Evolutionary conservation across 2,113 vertebrate species (phyloP), one percentile per base, ranked within the genome.

Genomic region (Taurulus bubalis): DNA sequence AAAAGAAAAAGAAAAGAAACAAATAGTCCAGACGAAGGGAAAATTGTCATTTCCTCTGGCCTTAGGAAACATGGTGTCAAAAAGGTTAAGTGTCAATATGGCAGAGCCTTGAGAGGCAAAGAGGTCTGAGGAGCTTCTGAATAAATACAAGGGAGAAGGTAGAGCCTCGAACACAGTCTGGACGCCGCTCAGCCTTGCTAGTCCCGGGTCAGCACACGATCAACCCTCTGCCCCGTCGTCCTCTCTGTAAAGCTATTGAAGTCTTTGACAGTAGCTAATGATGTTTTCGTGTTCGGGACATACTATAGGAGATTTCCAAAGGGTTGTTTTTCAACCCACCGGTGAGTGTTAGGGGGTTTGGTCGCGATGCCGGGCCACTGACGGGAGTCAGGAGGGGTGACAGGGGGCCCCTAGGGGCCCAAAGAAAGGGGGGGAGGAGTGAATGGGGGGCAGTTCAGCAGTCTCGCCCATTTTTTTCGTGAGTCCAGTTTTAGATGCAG

Each of bases 31-130:
- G 64, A 72, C 38, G 45, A 71, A 83, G 77, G 78, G 74, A 83
- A 83, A 82, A 90, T 68, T 18, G 72, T 80, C 30, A 51, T 82
- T 90, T 93, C 91, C 91, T 94, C 90, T 82, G 89, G 90, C 88
- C 87, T 92, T 87, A 87, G 66, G 86, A 91, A 93, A 93, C 82
- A 79, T 90, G 75, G 83, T 88, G 92, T 95, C 88, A 87, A 94
- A 94, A 94, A 94, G 89, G 90, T 94, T 92, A 90, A 95, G 93
- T 90, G 93, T 95, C 94, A 93, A 85, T 94, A 95, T 96, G 95
- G 94, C 94, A 92, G 91, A 94, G 93, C 95, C 94, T 93, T 84
- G 77, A 90, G 84, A 93, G 95, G 94, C 95, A 79, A 91, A 92
- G 94, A 94, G 94, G 94, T 95, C 91, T 95, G 92, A 94, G 91